Evolutionary conservation across 2,888 invertebrate species (phyloP).

Genomic region (Plebejus argus): DNA sequence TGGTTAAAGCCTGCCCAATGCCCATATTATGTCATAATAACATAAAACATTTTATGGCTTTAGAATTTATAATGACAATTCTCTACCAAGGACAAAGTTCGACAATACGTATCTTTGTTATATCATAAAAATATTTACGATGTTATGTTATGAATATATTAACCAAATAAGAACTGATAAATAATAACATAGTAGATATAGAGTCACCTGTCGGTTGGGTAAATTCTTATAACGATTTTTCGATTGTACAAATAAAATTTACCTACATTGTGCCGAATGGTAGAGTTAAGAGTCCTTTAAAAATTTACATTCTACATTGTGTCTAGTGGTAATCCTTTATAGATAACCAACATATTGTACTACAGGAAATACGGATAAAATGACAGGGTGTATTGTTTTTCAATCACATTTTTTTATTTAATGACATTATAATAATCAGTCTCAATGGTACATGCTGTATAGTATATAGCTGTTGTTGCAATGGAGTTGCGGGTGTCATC

Average conservation of each 20-base stretch:
- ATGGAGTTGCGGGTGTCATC: no score
- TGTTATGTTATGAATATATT: neutral
- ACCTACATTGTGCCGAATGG: no score
- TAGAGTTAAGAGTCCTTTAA: no score
- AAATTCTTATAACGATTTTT: neutral
- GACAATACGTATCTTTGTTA: neutral
- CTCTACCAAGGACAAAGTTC: neutral
- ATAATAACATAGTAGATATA: neutral
- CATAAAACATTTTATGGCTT: slow-evolving; percentile 22
- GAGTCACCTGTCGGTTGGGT: neutral
- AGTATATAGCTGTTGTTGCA: no score
- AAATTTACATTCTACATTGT: no score
- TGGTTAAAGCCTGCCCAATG: slow-evolving; percentile 24
- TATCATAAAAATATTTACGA: neutral
- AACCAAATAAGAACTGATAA: neutral
- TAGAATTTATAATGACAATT: slow-evolving; percentile 22
- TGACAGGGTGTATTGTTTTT: no score
- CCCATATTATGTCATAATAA: slow-evolving; percentile 29
- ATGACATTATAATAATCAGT: no score
- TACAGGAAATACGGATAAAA: no score
- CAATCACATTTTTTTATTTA: no score
- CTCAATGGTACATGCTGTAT: no score
- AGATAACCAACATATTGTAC: no score
- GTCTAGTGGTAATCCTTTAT: no score
- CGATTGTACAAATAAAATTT: neutral